Evolutionary conservation across 1,140 invertebrate species (phyloP).

Genomic region (Cyclina sinensis): DNA sequence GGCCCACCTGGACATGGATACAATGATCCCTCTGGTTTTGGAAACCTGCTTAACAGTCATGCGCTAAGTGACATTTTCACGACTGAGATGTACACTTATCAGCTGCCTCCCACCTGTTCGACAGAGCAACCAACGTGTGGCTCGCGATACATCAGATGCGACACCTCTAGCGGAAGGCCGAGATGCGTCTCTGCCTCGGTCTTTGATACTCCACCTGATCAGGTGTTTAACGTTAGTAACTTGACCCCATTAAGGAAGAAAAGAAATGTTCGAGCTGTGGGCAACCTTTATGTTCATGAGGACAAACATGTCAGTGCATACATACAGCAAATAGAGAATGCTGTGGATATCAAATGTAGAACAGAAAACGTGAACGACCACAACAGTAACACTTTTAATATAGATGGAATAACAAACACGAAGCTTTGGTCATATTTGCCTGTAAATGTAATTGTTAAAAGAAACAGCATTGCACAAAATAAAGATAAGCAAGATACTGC

Average conservation of each 20-base stretch:
- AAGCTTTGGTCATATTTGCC: conserved; percentile 80
- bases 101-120: conserved; percentile 77
- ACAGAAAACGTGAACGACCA: conserved; percentile 57
- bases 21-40: conserved; percentile 74
- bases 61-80: conserved; percentile 77
- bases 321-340: conserved; percentile 63
- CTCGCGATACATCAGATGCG: conserved; percentile 71
- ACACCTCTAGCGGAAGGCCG: conserved; percentile 63
- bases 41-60: conserved; percentile 75
- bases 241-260: conserved; percentile 41
- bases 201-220: conserved; percentile 35
- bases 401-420: conserved; percentile 75
- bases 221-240: conserved; percentile 37
- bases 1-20: conserved; percentile 67
- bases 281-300: neutral
- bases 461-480: conserved; percentile 61
- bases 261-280: neutral
- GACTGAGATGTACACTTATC: conserved; percentile 76
- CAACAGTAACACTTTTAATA: conserved; percentile 75
- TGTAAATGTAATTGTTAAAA: conserved; percentile 73
- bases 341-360: conserved; percentile 65
- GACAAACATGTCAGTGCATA: conserved; percentile 56
- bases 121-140: conserved; percentile 74
- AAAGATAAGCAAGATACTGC: conserved; percentile 65
- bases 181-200: conserved; percentile 67